Percentiles rank a stretch among this genome's conserved stretches.
Evolutionary conservation across 2,797 vertebrate genomes (phyloP).

Genomic region (Phrynocephalus vlangalii): DNA sequence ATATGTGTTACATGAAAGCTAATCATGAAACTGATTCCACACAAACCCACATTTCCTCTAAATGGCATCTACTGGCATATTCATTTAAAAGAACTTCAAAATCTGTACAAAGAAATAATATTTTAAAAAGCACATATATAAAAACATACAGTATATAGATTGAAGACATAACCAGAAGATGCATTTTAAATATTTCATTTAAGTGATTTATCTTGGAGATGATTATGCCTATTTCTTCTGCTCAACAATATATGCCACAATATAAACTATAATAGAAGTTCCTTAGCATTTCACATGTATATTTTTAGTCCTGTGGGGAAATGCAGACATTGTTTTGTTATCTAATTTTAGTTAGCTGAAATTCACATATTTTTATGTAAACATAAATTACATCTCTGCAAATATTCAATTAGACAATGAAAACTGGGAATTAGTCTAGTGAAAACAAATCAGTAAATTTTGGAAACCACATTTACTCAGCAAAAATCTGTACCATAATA

Average conservation of each 20-base stretch:
- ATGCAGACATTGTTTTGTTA: neutral
- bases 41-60: neutral
- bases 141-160: neutral
- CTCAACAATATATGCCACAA: neutral
- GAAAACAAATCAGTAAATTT: neutral
- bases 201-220: neutral
- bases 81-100: neutral
- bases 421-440: neutral
- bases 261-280: neutral
- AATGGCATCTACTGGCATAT: slow-evolving; percentile 8
- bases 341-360: neutral
- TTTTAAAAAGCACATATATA: neutral
- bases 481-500: neutral
- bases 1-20: slow-evolving; percentile 2
- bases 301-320: neutral
- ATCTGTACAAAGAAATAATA: neutral
- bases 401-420: neutral
- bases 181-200: neutral
- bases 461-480: neutral
- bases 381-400: neutral
- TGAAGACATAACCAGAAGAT: no score
- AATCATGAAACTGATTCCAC: neutral
- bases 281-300: neutral
- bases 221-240: neutral
- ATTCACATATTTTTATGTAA: neutral